Evolutionary conservation across 2,888 invertebrate species (phyloP), one percentile per base, ranked within the genome.

Genomic region (Amphipoea oculea): DNA sequence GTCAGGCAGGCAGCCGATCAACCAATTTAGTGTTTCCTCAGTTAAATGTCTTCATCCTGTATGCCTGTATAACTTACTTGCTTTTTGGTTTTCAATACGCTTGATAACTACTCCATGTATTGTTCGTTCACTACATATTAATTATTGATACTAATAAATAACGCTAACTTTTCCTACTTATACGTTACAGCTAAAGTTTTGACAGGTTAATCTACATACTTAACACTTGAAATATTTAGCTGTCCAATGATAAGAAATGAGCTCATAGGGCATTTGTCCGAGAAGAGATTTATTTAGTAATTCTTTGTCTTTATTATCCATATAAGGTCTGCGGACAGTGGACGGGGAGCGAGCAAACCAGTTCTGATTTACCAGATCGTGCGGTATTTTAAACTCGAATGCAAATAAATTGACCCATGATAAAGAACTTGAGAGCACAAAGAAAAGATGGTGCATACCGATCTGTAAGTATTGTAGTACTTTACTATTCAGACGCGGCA

Each of bases 301-400:
- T 89, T 92, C 91, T 92, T 93, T 93, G 92, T 92, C 90, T 93
- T 93, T 91, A 93, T 93, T 89, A 87, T 88, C 86, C 86, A 84
- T 91, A 91, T 86, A 92, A 90, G 92, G 93, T 83, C 82, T 86
- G 87, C 84, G 82, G 71, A 84, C 81, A 87, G 91, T 90, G 90
- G 90, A 93, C 93, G 92, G 93, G 92, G 92, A 93, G 93, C 92
- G 89, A 90, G 86, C 86, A 95, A 96, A 96, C 96, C 95, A 91
- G 96, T 96, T 95, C 94, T 94, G 94, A 95, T 96, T 96, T 96
- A 95, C 95, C 94, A 95, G 95, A 95, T 96, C 95, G 95, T 95
- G 95, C 91, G 92, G 95, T 94, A 95, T 96, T 96, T 96, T 95
- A 95, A 95, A 95, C 93, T 93, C 89, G 93, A 95, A 95, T 95